Percentiles rank a stretch among this genome's conserved stretches.
phyloP scores from a whole-genome alignment of 1,140 invertebrate genomes.

The Pararge aegeria region DNA sequence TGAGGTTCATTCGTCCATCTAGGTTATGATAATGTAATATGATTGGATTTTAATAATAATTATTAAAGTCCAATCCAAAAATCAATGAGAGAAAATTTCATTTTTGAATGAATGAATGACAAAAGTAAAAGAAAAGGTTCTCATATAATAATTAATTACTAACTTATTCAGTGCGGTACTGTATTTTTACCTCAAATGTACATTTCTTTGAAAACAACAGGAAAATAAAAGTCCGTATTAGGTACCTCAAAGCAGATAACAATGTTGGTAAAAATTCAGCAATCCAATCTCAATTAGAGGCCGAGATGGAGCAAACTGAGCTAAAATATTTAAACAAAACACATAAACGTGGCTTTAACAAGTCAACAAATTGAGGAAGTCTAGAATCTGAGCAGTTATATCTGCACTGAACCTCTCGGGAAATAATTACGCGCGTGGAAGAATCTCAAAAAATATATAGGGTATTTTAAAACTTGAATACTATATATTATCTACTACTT shows the following conservation, averaged over 20 bases:
- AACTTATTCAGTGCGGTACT: too few species aligned
- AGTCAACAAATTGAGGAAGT: constrained; percentile 60
- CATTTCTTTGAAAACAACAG: background rate
- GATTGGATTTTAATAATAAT: too few species aligned
- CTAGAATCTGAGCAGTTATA: constrained; percentile 54
- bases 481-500: too few species aligned
- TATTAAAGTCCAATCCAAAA: too few species aligned
- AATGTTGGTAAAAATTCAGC: constrained; percentile 17
- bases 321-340: constrained; percentile 32
- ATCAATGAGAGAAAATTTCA: too few species aligned
- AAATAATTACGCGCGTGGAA: constrained; percentile 68
- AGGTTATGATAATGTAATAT: too few species aligned
- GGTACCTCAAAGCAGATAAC: background rate
- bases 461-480: too few species aligned
- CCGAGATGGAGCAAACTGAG: constrained; percentile 18
- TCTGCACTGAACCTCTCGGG: constrained; percentile 59
- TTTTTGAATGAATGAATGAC: too few species aligned
- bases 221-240: background rate
- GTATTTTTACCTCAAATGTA: background rate
- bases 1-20: too few species aligned
- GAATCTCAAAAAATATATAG: too few species aligned
- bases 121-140: too few species aligned
- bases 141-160: too few species aligned
- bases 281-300: constrained; percentile 28
- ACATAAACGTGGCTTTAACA: constrained; percentile 40